Evolutionary conservation across 92 coral and sea anemone species (phyloP).

Genomic region (Parazoanthus atlanticus): DNA sequence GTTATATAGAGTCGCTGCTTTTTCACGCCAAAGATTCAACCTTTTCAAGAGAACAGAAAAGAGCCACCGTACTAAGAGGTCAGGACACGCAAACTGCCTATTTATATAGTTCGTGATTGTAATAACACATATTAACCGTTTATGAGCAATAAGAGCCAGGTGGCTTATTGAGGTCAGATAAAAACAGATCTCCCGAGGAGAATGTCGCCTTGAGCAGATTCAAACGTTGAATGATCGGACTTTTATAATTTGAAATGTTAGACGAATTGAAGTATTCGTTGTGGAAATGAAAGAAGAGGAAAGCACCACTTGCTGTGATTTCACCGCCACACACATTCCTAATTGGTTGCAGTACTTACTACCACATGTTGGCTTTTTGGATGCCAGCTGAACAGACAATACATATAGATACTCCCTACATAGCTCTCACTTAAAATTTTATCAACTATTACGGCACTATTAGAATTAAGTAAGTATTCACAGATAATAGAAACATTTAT

Average conservation of each 20-base stretch:
- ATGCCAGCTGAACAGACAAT: neutral
- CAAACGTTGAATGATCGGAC: neutral
- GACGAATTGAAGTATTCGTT: neutral
- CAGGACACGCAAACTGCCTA: neutral
- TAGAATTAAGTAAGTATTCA: neutral
- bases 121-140: neutral
- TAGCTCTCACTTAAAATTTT: neutral
- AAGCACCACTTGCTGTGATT: neutral
- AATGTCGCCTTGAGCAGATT: neutral
- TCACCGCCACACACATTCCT: neutral
- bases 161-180: neutral
- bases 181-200: neutral
- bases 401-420: neutral
- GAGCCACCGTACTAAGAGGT: neutral
- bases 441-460: neutral
- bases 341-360: too few species aligned
- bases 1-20: neutral
- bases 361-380: neutral
- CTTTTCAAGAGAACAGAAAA: neutral
- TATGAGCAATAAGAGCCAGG: neutral
- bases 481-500: neutral
- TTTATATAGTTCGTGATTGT: neutral
- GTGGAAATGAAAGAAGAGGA: neutral
- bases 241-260: neutral
- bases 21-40: neutral